Evolutionary conservation across 2,113 vertebrate species (phyloP).

Genomic region (Psammodynastes pulverulentus): DNA sequence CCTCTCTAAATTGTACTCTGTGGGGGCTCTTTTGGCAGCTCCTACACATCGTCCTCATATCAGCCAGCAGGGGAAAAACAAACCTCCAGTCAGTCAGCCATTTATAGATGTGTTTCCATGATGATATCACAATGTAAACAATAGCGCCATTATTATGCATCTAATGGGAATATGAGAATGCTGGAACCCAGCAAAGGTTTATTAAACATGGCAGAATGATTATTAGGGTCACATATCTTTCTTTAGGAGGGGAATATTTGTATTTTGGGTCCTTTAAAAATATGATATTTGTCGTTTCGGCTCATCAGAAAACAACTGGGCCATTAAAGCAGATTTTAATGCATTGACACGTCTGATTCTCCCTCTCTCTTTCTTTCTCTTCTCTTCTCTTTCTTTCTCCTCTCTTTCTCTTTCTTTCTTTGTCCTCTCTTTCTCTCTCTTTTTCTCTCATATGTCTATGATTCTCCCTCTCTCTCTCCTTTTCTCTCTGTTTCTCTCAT

Average conservation of each 20-base stretch:
- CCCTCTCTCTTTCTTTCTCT: not conserved
- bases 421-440: no score
- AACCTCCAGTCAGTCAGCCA: not conserved
- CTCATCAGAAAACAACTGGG: not conserved
- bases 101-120: not conserved
- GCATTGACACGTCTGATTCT: not conserved
- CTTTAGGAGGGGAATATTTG: not conserved
- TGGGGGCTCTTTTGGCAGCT: not conserved
- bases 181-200: not conserved
- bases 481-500: no score
- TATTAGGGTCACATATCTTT: not conserved
- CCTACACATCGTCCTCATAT: not conserved
- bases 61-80: not conserved
- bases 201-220: not conserved
- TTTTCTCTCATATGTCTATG: no score
- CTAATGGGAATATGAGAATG: not conserved
- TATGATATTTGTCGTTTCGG: not conserved
- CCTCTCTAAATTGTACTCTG: not conserved
- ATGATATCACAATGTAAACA: not conserved
- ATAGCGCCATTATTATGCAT: not conserved
- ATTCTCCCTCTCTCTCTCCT: no score
- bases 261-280: not conserved
- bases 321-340: not conserved
- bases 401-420: no score
- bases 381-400: no score